Conservation (phyloP, 2,113 vertebrate genomes). For the Chrysemys picta region DNA sequence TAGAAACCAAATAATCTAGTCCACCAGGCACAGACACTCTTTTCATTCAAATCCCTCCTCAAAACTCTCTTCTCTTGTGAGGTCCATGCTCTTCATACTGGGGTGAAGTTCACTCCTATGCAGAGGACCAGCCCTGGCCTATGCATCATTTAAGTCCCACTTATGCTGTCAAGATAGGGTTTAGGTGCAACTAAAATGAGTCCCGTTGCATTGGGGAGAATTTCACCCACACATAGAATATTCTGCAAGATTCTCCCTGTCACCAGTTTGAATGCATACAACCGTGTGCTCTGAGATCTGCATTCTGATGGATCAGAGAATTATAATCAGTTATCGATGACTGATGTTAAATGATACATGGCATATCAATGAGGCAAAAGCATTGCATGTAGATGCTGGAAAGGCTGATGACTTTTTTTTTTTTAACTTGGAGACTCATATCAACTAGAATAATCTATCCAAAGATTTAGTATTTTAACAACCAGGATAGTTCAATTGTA, state of each 20-base stretch:
- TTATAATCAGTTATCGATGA: constrained; percentile 73
- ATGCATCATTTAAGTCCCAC: background rate
- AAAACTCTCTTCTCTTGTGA: background rate
- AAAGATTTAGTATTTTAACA: background rate
- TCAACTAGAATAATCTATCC: constrained; percentile 2
- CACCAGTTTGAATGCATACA: constrained; percentile 40
- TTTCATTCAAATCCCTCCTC: background rate
- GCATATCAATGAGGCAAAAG: constrained; percentile 39
- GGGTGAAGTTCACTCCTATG: background rate
- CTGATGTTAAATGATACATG: constrained; percentile 66
- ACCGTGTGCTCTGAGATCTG: constrained; percentile 50
- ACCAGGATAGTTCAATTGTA: background rate
- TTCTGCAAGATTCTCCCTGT: background rate
- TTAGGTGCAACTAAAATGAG: background rate
- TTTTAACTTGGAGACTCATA: background rate
- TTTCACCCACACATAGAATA: background rate
- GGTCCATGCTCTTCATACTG: background rate
- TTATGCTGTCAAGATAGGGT: accelerated
- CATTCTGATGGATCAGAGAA: constrained; percentile 55
- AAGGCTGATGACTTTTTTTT: constrained; percentile 35
- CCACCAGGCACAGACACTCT: background rate
- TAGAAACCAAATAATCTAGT: background rate
- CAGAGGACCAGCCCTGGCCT: background rate
- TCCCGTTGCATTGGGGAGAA: background rate
- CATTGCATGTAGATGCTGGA: constrained; percentile 25